Conservation (phyloP, 2,797 vertebrate species). For the Myripristis murdjan region DNA sequence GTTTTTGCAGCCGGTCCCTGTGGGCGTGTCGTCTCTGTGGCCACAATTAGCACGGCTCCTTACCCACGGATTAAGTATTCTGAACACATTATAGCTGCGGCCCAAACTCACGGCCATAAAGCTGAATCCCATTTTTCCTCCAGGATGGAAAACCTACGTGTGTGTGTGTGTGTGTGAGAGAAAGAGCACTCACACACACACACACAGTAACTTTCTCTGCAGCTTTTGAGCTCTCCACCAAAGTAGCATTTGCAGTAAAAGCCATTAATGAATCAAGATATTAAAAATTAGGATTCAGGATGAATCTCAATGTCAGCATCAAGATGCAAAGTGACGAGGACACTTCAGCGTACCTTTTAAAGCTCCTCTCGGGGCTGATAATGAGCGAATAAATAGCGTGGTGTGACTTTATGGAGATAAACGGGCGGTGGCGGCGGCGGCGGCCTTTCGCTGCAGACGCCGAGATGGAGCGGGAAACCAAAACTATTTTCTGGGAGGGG, state of each 20-base stretch:
- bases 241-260: constrained; percentile 30
- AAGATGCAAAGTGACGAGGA: constrained; percentile 45
- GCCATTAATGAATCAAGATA: constrained; percentile 42
- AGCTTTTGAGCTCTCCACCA: constrained; percentile 4
- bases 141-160: constrained; percentile 16
- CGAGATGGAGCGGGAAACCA: too few species aligned
- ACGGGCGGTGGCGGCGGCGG: background rate
- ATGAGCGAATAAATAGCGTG: constrained; percentile 51
- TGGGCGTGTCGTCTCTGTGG: constrained; percentile 40
- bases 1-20: constrained; percentile 8
- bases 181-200: too few species aligned
- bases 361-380: constrained; percentile 46
- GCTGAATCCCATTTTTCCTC: constrained; percentile 39
- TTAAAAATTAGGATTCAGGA: constrained; percentile 31
- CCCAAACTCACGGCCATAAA: constrained; percentile 40
- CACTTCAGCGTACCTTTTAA: constrained; percentile 50
- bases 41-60: constrained; percentile 57
- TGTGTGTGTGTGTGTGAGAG: too few species aligned
- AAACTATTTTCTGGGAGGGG: too few species aligned
- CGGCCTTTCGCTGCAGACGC: background rate
- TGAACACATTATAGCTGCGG: constrained; percentile 52
- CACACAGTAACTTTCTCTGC: constrained; percentile 21
- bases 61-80: constrained; percentile 54
- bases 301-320: constrained; percentile 45
- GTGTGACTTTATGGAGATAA: constrained; percentile 42